Conservation (phyloP, 2,113 vertebrate species). For the Opisthocomus hoazin region DNA sequence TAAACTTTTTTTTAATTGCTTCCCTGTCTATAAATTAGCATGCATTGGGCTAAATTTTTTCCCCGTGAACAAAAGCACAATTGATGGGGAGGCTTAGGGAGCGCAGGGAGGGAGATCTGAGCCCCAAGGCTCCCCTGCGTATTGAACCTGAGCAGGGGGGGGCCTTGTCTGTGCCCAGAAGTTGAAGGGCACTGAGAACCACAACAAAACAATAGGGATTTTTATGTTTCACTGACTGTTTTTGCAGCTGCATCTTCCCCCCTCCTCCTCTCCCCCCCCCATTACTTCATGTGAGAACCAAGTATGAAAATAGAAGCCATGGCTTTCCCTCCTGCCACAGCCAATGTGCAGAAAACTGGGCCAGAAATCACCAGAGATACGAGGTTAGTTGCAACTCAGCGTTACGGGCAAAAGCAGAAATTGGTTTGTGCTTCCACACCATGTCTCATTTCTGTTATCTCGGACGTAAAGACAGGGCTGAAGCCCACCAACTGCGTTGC, state of each 20-base stretch:
- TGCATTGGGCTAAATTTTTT: conserved; percentile 11
- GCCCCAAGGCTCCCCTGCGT: conserved; percentile 11
- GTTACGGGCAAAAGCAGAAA: not conserved
- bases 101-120: conserved; percentile 1
- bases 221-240: conserved; percentile 52
- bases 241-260: conserved; percentile 57
- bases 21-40: conserved; percentile 48
- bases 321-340: not conserved
- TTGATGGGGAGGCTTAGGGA: conserved; percentile 16
- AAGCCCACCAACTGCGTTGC: not conserved
- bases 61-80: conserved; percentile 15
- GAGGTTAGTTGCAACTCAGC: not conserved
- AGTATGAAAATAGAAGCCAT: not conserved
- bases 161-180: conserved; percentile 49
- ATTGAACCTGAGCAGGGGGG: conserved; percentile 42
- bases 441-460: not conserved
- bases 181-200: conserved; percentile 11
- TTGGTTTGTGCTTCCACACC: not conserved
- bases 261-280: not conserved
- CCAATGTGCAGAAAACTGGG: not conserved
- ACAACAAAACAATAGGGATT: conserved; percentile 40
- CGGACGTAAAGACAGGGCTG: rapidly evolving
- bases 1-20: conserved; percentile 51
- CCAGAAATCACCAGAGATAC: not conserved
- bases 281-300: conserved; percentile 40